Conservation (phyloP, 2,888 invertebrate species). For the Mythimna lalbum region DNA sequence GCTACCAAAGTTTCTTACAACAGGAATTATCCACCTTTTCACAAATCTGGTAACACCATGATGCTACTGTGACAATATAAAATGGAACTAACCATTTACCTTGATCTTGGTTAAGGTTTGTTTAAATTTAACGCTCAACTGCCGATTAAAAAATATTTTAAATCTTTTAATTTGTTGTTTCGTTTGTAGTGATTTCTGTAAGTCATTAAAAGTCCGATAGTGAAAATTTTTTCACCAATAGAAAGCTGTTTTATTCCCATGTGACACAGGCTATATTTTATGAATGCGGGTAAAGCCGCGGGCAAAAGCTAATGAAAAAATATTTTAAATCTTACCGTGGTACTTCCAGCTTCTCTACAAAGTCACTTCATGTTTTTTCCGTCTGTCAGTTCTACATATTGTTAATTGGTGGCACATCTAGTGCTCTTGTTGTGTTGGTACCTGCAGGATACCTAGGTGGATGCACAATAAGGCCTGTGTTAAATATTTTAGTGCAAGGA, state of each 20-base stretch:
- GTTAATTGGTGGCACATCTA: slow-evolving; percentile 55
- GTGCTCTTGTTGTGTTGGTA: slow-evolving; percentile 42
- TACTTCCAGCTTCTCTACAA: slow-evolving; percentile 35
- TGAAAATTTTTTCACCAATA: no score
- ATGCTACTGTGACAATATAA: background rate
- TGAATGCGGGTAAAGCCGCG: no score
- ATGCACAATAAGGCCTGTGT: slow-evolving; percentile 49
- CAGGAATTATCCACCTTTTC: no score
- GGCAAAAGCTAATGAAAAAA: background rate
- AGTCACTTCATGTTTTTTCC: slow-evolving; percentile 26
- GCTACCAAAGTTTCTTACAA: background rate
- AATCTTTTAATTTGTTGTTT: no score
- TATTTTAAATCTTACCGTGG: background rate
- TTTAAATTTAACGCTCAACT: no score
- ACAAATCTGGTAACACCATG: background rate
- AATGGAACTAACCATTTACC: background rate
- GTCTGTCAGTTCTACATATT: slow-evolving; percentile 36
- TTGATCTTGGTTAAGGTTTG: background rate
- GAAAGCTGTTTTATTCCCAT: no score
- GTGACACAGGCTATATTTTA: no score
- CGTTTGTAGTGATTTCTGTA: no score
- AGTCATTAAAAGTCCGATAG: no score
- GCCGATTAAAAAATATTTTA: no score
- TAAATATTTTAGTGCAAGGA: slow-evolving; percentile 46
- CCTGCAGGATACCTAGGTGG: slow-evolving; percentile 52